Conservation (phyloP, 2,113 vertebrate genomes). For the Alexandromys fortis region DNA sequence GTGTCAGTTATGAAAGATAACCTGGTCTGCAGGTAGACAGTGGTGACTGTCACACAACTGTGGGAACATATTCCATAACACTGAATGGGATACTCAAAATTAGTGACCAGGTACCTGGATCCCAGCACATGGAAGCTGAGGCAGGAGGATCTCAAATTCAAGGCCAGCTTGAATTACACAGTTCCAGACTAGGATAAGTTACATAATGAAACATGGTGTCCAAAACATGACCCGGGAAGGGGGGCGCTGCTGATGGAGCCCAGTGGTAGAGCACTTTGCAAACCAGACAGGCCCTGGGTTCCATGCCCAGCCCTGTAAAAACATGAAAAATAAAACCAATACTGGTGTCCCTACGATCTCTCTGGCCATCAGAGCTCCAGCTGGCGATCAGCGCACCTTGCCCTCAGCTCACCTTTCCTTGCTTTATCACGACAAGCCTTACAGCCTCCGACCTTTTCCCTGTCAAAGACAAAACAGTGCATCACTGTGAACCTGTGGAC, state of each 20-base stretch:
- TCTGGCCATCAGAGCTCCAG: neutral
- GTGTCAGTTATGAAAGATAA: neutral
- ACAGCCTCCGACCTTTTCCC: neutral
- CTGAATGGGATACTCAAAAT: neutral
- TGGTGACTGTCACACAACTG: neutral
- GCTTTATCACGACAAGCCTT: neutral
- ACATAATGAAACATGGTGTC: neutral
- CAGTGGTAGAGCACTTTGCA: neutral
- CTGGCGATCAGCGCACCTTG: neutral
- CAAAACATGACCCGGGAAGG: neutral
- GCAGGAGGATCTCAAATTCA: neutral
- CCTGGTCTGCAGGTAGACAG: too few relatives aligned
- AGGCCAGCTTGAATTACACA: neutral
- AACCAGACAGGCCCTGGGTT: neutral
- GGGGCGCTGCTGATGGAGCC: neutral
- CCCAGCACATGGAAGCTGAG: neutral
- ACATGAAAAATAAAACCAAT: neutral
- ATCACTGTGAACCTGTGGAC: accelerated
- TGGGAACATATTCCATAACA: neutral
- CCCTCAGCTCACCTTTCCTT: neutral
- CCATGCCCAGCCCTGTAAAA: neutral
- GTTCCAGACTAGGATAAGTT: neutral
- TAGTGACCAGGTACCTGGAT: neutral
- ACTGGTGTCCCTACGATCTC: too few relatives aligned
- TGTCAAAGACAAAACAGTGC: neutral